Percentiles rank a stretch among this genome's conserved stretches.
phyloP scores from a whole-genome alignment of 2,888 invertebrate genomes.

The Sarcophaga carnaria region DNA sequence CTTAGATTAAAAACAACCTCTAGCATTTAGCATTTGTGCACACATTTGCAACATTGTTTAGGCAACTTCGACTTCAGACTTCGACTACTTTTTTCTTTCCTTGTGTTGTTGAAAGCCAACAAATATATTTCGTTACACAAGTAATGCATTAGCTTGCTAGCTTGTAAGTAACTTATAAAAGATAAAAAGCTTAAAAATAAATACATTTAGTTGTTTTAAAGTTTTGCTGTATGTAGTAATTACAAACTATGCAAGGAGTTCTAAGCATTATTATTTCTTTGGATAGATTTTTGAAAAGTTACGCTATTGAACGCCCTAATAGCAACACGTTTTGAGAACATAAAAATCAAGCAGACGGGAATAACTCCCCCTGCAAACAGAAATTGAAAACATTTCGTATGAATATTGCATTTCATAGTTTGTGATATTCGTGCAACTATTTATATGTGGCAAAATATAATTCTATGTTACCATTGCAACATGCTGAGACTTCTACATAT shows the following conservation, averaged over 20 bases:
- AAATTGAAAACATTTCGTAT: conserved; percentile 39
- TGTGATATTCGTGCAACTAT: conserved; percentile 59
- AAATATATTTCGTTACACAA: conserved; percentile 40
- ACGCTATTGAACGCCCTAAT: conserved; percentile 39
- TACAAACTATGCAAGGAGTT: background rate
- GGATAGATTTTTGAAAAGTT: conserved; percentile 8
- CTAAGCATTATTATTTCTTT: background rate
- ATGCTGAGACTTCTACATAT: conserved; percentile 8
- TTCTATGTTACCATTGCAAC: conserved; percentile 39
- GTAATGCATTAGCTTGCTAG: conserved; percentile 59
- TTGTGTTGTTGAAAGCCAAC: too few relatives aligned
- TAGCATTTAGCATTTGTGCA: background rate
- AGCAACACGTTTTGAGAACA: conserved; percentile 48
- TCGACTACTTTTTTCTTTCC: too few relatives aligned
- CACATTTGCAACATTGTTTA: conserved; percentile 44
- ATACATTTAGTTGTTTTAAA: background rate
- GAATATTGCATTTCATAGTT: conserved; percentile 48
- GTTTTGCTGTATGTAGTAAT: background rate
- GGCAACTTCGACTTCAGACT: background rate
- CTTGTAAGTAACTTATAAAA: background rate
- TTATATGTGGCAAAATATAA: conserved; percentile 39
- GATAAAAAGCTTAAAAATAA: background rate
- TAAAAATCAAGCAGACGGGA: conserved; percentile 29
- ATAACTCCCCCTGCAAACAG: conserved; percentile 35
- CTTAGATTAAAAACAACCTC: conserved; percentile 25